Evolutionary conservation across 2,888 invertebrate species (phyloP).

Genomic region (Schizaphis graminum): DNA sequence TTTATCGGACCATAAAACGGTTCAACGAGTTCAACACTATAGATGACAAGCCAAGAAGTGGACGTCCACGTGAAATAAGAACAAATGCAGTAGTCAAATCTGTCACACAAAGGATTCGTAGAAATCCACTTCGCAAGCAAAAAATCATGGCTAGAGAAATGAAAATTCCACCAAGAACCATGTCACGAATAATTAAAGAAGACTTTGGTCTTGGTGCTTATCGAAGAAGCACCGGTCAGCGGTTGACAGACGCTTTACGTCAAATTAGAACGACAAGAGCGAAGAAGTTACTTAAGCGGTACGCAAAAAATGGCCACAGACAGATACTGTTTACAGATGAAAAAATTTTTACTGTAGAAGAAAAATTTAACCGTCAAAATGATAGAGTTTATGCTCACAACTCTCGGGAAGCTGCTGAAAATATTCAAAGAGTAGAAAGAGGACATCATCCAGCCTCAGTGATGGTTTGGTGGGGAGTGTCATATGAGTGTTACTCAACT

Average conservation of each 20-base stretch:
- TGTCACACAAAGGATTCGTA: no score
- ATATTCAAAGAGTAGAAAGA: constrained; percentile 3
- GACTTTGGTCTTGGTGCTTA: constrained; percentile 43
- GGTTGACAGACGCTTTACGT: constrained; percentile 41
- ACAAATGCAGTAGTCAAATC: constrained; percentile 20
- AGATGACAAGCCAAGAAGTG: constrained; percentile 28
- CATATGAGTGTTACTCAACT: background rate
- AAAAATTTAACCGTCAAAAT: constrained; percentile 54
- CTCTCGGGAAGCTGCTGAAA: constrained; percentile 27
- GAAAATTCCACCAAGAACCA: constrained; percentile 40
- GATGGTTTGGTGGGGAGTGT: background rate
- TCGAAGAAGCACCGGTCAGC: constrained; percentile 47
- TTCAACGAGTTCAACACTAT: constrained; percentile 21
- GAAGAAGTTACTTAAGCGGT: no score
- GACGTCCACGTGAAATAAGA: constrained; percentile 16
- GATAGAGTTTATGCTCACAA: constrained; percentile 39
- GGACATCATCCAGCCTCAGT: background rate
- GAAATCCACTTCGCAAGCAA: background rate
- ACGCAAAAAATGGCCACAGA: constrained; percentile 26
- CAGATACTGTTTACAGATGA: constrained; percentile 68
- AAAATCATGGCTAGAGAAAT: constrained; percentile 31
- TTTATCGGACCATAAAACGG: constrained; percentile 51
- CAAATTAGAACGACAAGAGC: no score
- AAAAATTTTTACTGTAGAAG: constrained; percentile 67
- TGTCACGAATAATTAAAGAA: constrained; percentile 47